A percentile compares a stretch with the other conserved stretches of the same genome.
phyloP scores from a whole-genome alignment of 92 coral and sea anemone genomes.

The Porites divaricata region DNA sequence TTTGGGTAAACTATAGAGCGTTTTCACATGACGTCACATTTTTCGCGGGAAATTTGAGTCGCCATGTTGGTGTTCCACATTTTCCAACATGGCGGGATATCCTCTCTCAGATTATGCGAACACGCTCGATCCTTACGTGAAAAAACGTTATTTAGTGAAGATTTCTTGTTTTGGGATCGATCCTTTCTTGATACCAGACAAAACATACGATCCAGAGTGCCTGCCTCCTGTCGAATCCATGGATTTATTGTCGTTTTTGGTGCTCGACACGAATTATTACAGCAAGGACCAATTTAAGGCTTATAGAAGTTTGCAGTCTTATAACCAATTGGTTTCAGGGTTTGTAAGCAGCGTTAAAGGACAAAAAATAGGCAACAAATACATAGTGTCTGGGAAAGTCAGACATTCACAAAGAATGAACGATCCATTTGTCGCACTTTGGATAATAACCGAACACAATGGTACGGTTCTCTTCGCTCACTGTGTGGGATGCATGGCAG shows the following conservation, averaged over 20 bases:
- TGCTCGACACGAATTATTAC: constrained; percentile 64
- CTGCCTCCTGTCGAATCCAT: constrained; percentile 50
- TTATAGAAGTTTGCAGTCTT: constrained; percentile 53
- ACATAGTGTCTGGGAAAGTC: constrained; percentile 61
- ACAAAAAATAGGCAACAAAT: constrained; percentile 40
- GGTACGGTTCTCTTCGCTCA: constrained; percentile 61
- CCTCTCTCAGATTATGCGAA: constrained; percentile 33
- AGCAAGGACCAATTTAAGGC: constrained; percentile 62
- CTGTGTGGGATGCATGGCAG: constrained; percentile 64
- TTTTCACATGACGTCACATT: constrained; percentile 56
- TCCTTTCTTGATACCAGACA: constrained; percentile 34
- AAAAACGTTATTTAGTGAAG: constrained; percentile 40
- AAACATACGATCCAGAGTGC: constrained; percentile 47
- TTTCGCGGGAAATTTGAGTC: constrained; percentile 7
- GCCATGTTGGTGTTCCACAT: constrained; percentile 69
- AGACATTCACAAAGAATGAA: constrained; percentile 60
- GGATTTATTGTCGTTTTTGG: constrained; percentile 48
- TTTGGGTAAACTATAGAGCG: background rate
- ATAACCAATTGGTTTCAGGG: constrained; percentile 62
- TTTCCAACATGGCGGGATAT: background rate
- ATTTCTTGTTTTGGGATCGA: constrained; percentile 47
- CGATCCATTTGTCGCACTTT: constrained; percentile 47
- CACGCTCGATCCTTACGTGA: constrained; percentile 33
- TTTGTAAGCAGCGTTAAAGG: constrained; percentile 57
- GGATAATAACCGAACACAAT: constrained; percentile 57